Conservation (phyloP, 2,113 vertebrate species). For the Calidris pugnax region DNA sequence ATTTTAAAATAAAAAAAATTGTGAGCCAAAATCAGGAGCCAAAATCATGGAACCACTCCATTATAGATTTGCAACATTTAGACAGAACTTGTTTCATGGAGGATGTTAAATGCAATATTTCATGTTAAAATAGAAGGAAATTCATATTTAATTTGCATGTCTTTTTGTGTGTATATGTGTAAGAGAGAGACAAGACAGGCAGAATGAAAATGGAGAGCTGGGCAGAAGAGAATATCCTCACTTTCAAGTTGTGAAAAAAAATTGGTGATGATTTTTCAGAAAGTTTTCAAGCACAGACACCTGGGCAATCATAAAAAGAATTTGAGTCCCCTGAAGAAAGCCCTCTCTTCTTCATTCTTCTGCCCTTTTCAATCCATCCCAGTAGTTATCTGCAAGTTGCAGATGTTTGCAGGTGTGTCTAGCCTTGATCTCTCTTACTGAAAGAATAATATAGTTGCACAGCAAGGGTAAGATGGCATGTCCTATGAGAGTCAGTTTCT, state of each 20-base stretch:
- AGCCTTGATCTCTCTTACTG: not conserved
- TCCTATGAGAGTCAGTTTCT: not conserved
- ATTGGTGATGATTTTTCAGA: not conserved
- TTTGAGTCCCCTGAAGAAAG: not conserved
- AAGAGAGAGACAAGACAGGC: not conserved
- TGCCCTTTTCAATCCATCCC: not conserved
- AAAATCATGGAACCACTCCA: not conserved
- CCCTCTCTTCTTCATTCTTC: not conserved
- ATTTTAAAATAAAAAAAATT: not conserved
- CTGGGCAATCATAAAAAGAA: not conserved
- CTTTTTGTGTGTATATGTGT: not conserved
- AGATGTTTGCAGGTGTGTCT: not conserved
- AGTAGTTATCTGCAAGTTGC: not conserved
- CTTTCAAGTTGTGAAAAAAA: not conserved
- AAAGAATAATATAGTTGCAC: not conserved
- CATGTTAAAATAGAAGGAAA: not conserved
- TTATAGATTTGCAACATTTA: not conserved
- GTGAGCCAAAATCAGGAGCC: not conserved
- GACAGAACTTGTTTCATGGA: not conserved
- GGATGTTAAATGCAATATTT: not conserved
- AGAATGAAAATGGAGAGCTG: not conserved
- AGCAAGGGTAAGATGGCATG: not conserved
- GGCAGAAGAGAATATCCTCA: not conserved
- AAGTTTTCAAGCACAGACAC: not conserved
- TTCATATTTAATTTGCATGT: not conserved